Evolutionary conservation across 2,113 vertebrate genomes (phyloP), one percentile per base, ranked within the genome.

Genomic region (Tapirus terrestris): DNA sequence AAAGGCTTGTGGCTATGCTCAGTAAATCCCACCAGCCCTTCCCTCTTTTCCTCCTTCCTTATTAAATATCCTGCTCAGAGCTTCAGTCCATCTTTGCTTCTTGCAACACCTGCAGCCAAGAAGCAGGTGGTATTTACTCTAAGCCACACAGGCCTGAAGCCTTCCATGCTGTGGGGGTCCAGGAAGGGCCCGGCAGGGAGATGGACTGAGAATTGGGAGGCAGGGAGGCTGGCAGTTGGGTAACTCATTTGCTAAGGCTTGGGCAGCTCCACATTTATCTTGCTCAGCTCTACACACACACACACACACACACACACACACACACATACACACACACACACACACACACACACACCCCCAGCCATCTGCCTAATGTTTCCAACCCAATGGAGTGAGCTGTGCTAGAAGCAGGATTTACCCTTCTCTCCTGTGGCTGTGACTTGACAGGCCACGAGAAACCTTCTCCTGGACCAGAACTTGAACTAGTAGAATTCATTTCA

Each of bases 71-170:
- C 72, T 31, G 60, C 68, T 75, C 56, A 67, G 70, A 79, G 18
- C 48, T 23, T 72, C 65, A 8, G 6, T 27, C 21, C 17, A 39
- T 36, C 56, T 48, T 61, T 17, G 10, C 63, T 89, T 18, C 79
- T 77, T n/a, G 7, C 43, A 89, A 48, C 80, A 84, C 84, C 80
- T 76, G 73, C 92, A 84, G 61, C 43, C 7, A 53, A 45, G 18
- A 60, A 79, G 93, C 65, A 81, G 87, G 53, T 88, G 89, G 33
- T 82, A 16, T 96, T 95, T 90, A 92, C 48, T 91, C 20, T 84
- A 61, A 61, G 20, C 11, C 81, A 31, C 21, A 36, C 29, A 91
- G 93, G 4, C 53, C 27, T 39, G 79, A 77, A 53, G 29, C 90
- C 2, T 56, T 95, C 20, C 4, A 36, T 8, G 3, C 1, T 36